Base-by-base conservation (phyloP, 2,113 vertebrate genomes). In the Nycticorax nycticorax region DNA sequence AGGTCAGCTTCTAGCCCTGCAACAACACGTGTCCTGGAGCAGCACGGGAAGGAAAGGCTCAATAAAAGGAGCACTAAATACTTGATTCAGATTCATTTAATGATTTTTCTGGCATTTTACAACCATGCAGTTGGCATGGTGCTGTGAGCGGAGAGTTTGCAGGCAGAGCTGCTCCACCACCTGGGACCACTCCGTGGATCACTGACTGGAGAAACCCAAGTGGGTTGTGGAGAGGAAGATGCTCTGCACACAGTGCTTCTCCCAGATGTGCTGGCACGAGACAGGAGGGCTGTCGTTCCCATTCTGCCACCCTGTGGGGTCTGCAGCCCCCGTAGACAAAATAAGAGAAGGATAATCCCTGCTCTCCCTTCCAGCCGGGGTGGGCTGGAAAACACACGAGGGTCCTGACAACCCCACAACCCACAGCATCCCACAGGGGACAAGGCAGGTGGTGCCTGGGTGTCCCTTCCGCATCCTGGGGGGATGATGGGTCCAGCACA, bases 121-220 rank as follows among this genome's bases (percentile, higher is more conserved):
- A 24, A 33, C 18, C 14, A 21, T 1, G 0, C 6, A 27, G 18
- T 8, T 27, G 37, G 20, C 0, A 1, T 23, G 32, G 23, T 55
- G 32, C 62, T 75, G 62, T 50, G 57, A 75, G 37, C 0, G 2
- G 43, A 63, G 41, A 18, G 14, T n/a, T 39, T 47, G 23, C 26
- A 33, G 45, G 50, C 14, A 78, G 82, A 67, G 39, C 18, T 71
- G 45, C 52, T 77, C 28, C 33, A 41, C 19, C 43, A 41, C 22
- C 22, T 5, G 2, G 63, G 10, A 27, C 23, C 21, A 6, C 50
- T 17, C 6, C 0, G 23, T 8, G 23, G 33, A 21, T 1, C 20
- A 15, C 39, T 13, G 3, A 27, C 21, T 33, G 23, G 59, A 33
- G 71, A 62, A 35, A 32, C 22, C 16, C 21, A 5, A 8, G 18